Conservation (phyloP, 2,113 vertebrate species). For the Rhynchomys soricoides region DNA sequence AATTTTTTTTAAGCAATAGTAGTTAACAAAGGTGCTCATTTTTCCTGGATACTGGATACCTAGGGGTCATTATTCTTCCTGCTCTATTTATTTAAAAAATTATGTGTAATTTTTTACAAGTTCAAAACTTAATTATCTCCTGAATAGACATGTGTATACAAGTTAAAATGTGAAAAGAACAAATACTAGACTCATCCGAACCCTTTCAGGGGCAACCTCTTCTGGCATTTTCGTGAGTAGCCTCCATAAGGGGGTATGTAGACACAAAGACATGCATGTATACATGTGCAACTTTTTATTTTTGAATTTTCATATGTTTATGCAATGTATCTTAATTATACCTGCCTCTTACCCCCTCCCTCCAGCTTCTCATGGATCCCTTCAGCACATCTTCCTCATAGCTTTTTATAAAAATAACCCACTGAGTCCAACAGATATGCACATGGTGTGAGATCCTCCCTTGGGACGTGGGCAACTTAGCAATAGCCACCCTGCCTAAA, state of each 20-base stretch:
- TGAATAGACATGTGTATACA: not conserved
- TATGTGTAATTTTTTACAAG: not conserved
- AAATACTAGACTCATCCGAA: not conserved
- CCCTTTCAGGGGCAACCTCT: not conserved
- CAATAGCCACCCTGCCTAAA: not conserved
- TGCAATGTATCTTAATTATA: not conserved
- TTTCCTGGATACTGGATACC: not conserved
- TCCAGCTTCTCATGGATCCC: not conserved
- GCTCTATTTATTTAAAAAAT: not conserved
- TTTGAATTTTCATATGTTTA: too few species aligned
- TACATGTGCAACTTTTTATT: not conserved
- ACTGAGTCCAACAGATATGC: too few species aligned
- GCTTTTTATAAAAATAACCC: too few species aligned
- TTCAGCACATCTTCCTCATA: not conserved
- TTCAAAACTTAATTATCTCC: constrained; percentile 16
- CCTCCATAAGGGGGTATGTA: not conserved
- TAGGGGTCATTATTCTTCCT: not conserved
- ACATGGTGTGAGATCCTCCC: not conserved
- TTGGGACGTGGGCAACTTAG: not conserved
- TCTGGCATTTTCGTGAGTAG: not conserved
- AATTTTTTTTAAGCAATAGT: not conserved
- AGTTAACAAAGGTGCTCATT: not conserved
- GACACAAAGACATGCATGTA: not conserved
- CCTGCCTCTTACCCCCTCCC: too few species aligned
- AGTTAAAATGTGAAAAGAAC: not conserved